phyloP scores from a whole-genome alignment of 2,888 invertebrate genomes.

The Baccha elongata region DNA sequence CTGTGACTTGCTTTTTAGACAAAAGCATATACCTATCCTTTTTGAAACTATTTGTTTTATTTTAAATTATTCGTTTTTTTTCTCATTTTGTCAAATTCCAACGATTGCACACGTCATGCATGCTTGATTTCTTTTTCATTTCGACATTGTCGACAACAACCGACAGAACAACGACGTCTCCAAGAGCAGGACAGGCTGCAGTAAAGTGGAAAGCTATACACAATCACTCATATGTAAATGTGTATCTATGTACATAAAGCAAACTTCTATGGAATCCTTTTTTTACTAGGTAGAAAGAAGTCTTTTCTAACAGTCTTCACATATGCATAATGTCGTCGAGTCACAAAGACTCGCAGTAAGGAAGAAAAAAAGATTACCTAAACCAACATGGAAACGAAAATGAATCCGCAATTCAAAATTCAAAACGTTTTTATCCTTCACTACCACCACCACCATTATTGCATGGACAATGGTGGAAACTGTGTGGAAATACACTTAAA shows the following conservation, averaged over 20 bases:
- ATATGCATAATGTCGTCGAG: slow-evolving; percentile 30
- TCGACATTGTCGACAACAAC: slow-evolving; percentile 13
- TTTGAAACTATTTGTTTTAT: slow-evolving; percentile 15
- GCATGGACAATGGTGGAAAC: slow-evolving; percentile 56
- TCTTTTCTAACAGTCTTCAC: slow-evolving; percentile 17
- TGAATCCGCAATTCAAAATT: slow-evolving; percentile 73
- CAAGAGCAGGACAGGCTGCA: slow-evolving; percentile 62
- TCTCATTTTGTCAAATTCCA: slow-evolving; percentile 47
- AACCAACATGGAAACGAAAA: slow-evolving; percentile 41
- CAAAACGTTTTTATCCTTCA: slow-evolving; percentile 72
- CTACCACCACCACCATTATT: slow-evolving; percentile 22
- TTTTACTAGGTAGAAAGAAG: slow-evolving; percentile 7
- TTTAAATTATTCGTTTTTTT: neutral
- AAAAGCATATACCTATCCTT: slow-evolving; percentile 47
- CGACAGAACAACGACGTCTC: slow-evolving; percentile 21
- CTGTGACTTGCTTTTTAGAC: slow-evolving; percentile 34
- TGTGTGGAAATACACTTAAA: slow-evolving; percentile 57
- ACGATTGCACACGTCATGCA: slow-evolving; percentile 69
- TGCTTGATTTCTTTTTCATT: slow-evolving; percentile 70
- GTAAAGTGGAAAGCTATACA: slow-evolving; percentile 64
- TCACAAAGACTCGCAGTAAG: slow-evolving; percentile 43
- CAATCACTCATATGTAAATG: slow-evolving; percentile 71
- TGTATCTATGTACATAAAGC: slow-evolving; percentile 66
- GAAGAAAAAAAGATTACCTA: slow-evolving; percentile 14
- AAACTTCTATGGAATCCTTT: slow-evolving; percentile 56